Evolutionary conservation across 2,888 invertebrate species (phyloP).

Genomic region (Aradus depressus): DNA sequence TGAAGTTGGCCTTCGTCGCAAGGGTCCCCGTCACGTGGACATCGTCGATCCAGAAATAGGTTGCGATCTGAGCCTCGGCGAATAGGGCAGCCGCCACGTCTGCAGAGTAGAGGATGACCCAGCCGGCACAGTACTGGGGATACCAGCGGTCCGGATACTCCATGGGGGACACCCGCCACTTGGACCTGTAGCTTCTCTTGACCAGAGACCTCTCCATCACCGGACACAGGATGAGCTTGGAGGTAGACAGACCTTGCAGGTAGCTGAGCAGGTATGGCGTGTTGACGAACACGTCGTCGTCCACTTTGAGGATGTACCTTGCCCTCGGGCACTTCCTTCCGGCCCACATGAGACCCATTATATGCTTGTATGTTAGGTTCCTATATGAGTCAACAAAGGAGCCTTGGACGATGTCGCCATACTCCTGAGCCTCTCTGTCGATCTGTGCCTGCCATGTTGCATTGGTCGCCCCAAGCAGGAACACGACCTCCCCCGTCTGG

Average conservation of each 20-base stretch:
- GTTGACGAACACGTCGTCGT: constrained; percentile 42
- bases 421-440: constrained; percentile 43
- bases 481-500: constrained; percentile 45
- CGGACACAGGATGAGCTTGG: constrained; percentile 50
- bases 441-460: constrained; percentile 37
- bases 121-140: constrained; percentile 66
- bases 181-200: constrained; percentile 46
- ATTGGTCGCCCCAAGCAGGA: constrained; percentile 50
- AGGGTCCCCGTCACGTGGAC: constrained; percentile 62
- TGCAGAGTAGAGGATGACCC: constrained; percentile 54
- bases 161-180: constrained; percentile 60
- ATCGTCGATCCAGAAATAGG: constrained; percentile 77
- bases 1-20: constrained; percentile 45
- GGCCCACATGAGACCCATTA: constrained; percentile 70
- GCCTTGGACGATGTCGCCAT: constrained; percentile 60
- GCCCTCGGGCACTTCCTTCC: constrained; percentile 56
- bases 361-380: constrained; percentile 75
- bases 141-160: constrained; percentile 54
- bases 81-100: constrained; percentile 49
- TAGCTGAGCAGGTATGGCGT: constrained; percentile 37
- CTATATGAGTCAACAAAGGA: constrained; percentile 64
- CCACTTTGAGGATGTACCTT: constrained; percentile 39
- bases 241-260: constrained; percentile 48
- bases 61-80: constrained; percentile 46
- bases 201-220: constrained; percentile 42